Evolutionary conservation across 1,140 invertebrate species (phyloP), one percentile per base, ranked within the genome.

Genomic region (Periplaneta americana): DNA sequence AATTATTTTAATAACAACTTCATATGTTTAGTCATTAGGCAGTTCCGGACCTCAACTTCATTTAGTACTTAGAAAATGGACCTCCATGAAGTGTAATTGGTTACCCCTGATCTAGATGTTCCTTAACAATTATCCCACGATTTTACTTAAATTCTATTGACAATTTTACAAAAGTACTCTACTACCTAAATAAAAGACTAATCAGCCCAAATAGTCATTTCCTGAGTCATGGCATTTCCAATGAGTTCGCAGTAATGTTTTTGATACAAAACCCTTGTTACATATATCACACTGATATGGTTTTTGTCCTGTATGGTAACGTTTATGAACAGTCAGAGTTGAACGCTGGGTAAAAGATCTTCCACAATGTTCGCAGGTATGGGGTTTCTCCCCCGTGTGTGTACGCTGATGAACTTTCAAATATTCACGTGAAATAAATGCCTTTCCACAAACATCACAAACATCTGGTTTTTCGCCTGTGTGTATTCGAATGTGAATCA

Each of bases 401-500:
- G 74, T 82, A 9, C 75, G 34, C 39, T 34, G 32, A 33, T 83
- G 82, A 32, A 98, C 57, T 37, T 78, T 83, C 17, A 78, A 78
- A 74, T 78, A 82, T 37, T 66, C 32, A 57, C 33, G 28, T 13
- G 75, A 78, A 18, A 79, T 89, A 83, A 93, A 93, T 2, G 89
- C 83, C 31, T 87, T 84, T 8, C 87, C 86, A 84, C 91, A 92
- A 79, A 87, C 87, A 4, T 84, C 36, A 86, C 92, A 92, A 9
- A 85, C 83, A 83, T 90, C 89, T 0, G 89, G 88, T 81, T 89
- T 89, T 82, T 90, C 88, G 33, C 87, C 84, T 22, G 88, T 84
- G 79, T 92, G 91, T 36, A 86, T 88, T 75, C 87, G 86, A 85
- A 95, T 89, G 84, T 96, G 95, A 83, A 95, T 93, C 84, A 95